Conservation (phyloP, 2,888 invertebrate species). For the Fabriciana adippe region DNA sequence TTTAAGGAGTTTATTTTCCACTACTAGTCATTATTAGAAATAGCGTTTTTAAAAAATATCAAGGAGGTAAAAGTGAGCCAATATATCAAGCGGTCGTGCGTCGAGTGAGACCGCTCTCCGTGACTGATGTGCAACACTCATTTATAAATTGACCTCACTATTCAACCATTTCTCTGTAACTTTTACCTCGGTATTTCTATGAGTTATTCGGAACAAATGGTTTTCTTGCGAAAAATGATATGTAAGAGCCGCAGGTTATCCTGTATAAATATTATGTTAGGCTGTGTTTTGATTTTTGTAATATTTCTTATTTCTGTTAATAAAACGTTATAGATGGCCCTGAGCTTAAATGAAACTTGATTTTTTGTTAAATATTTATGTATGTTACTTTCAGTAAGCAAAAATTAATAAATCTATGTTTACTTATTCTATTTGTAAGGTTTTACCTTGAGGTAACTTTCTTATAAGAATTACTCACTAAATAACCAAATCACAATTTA, state of each 20-base stretch:
- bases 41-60: conserved; percentile 66
- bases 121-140: conserved; percentile 70
- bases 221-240: background rate
- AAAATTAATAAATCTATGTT: too few species aligned
- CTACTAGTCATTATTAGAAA: conserved; percentile 64
- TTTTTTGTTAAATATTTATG: too few species aligned
- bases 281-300: background rate
- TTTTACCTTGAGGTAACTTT: too few species aligned
- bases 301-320: too few species aligned
- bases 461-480: too few species aligned
- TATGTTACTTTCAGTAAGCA: too few species aligned
- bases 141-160: conserved; percentile 75
- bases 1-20: conserved; percentile 56
- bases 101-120: conserved; percentile 35
- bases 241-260: background rate
- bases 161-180: conserved; percentile 33
- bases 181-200: conserved; percentile 12
- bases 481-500: too few species aligned
- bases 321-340: too few species aligned
- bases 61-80: conserved; percentile 62
- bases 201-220: background rate
- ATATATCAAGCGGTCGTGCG: conserved; percentile 66
- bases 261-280: background rate
- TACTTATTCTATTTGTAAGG: too few species aligned
- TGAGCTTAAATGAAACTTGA: too few species aligned